Evolutionary conservation across 92 coral and sea anemone species (phyloP).

Genomic region (Porites cylindrica): DNA sequence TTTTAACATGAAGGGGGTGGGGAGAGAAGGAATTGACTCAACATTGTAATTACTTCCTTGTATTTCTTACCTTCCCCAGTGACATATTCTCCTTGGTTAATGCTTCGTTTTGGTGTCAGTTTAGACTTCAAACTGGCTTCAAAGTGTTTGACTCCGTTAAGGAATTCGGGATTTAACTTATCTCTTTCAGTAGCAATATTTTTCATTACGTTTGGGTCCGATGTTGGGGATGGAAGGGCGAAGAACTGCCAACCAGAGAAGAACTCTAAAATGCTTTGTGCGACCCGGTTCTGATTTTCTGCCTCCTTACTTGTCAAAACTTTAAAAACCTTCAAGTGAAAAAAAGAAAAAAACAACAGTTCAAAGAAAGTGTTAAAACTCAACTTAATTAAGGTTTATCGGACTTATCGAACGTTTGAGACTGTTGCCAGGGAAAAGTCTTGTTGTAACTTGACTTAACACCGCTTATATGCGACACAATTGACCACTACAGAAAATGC

Average conservation of each 20-base stretch:
- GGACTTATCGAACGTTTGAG: too few relatives aligned
- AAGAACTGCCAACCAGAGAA: background rate
- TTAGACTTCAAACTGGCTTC: background rate
- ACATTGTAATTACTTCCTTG: too few relatives aligned
- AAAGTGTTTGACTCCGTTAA: background rate
- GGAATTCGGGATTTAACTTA: slow-evolving; percentile 2
- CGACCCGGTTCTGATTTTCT: background rate
- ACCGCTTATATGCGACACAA: too few relatives aligned
- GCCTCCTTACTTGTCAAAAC: background rate
- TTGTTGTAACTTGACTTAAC: too few relatives aligned
- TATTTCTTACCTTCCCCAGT: slow-evolving; percentile 2
- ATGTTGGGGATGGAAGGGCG: background rate
- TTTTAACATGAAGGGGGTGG: too few relatives aligned
- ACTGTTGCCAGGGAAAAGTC: too few relatives aligned
- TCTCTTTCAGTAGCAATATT: background rate
- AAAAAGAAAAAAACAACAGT: too few relatives aligned
- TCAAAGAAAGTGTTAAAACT: too few relatives aligned
- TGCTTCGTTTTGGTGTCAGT: background rate
- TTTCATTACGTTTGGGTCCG: background rate
- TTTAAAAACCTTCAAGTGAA: background rate
- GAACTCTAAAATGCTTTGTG: background rate
- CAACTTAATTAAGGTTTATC: too few relatives aligned
- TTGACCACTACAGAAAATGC: too few relatives aligned
- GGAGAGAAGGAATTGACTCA: too few relatives aligned
- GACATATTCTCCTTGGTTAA: background rate